Evolutionary conservation across 92 coral and sea anemone genomes (phyloP), one percentile per base, ranked within the genome.

Genomic region (Palythoa grandiflora): DNA sequence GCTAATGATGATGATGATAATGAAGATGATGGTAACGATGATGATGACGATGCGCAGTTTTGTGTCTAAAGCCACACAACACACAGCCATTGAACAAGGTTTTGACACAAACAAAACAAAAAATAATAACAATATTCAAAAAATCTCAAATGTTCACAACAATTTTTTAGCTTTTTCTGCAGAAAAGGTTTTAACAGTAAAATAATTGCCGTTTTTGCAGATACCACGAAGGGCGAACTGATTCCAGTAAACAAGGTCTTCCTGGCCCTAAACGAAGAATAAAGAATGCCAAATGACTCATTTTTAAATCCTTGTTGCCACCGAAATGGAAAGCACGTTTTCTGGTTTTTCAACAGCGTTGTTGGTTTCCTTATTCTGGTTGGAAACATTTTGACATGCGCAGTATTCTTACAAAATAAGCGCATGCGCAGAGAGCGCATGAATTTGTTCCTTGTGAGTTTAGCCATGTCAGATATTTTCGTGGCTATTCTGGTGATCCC

Each of bases 361-460:
- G 55, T 74, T 44, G 78, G 54, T 40, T 15, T 74, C 5, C 78
- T 74, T 10, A 74, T 74, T 11, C 78, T 74, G 7, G 54, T 48
- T 17, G 84, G 84, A 2, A 78, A 78, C 53, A 21, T 19, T 0
- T 20, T 78, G 71, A 78, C 84, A 38, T 78, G 84, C 51, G 54
- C 51, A 61, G 71, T 57, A 39, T 57, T 78, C 28, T 40, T 78
- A 78, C 47, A 14, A 55, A 38, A 38, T 9, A 61, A 78, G 21
- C 68, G 71, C 51, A 59, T 78, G 50, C 84, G 71, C 13, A 59
- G 36, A 78, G 68, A 57, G 39, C 36, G 9, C 28, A 78, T 78
- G 71, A 78, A 78, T 40, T 21, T 61, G 39, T 78, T 78, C 36
- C 84, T 78, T 38, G 68, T 39, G 50, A 78, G 84, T 40, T 61